Percentiles rank a stretch among this genome's conserved stretches.
Evolutionary conservation across 2,888 invertebrate species (phyloP).

Genomic region (Melieria crassipennis): DNA sequence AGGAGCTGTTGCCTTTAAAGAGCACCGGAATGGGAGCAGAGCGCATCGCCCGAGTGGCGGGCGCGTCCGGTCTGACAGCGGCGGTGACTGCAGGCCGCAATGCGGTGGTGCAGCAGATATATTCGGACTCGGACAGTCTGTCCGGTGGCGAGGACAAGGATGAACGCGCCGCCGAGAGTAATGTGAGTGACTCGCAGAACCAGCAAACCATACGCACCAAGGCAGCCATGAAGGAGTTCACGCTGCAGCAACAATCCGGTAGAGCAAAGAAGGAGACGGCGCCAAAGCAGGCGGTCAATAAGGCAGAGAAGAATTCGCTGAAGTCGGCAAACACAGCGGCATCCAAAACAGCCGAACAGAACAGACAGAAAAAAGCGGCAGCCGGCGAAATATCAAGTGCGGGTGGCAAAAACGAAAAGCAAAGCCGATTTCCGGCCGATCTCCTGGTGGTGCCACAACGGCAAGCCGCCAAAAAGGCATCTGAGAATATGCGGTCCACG

Average conservation of each 20-base stretch:
- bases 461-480: constrained; percentile 90
- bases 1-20: constrained; percentile 76
- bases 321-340: constrained; percentile 36
- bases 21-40: constrained; percentile 30
- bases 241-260: constrained; percentile 64
- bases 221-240: constrained; percentile 86
- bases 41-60: constrained; percentile 24
- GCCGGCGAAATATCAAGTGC: constrained; percentile 36
- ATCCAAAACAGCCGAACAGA: background rate
- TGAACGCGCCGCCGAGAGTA: constrained; percentile 70
- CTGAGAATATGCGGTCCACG: constrained; percentile 83
- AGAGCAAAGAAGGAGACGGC: constrained; percentile 40
- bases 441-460: constrained; percentile 85
- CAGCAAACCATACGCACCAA: constrained; percentile 78
- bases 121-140: constrained; percentile 75
- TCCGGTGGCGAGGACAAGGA: constrained; percentile 47
- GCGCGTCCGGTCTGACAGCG: constrained; percentile 13
- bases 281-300: constrained; percentile 25
- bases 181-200: constrained; percentile 76
- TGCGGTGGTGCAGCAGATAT: constrained; percentile 78
- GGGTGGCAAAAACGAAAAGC: constrained; percentile 39
- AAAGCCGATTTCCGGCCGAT: constrained; percentile 72
- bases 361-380: too few relatives aligned
- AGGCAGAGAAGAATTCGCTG: constrained; percentile 13
- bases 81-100: constrained; percentile 54